A percentile compares a stretch with the other conserved stretches of the same genome.
Conservation (phyloP, 92 coral and sea anemone genomes). For the Zoanthus gigantus region DNA sequence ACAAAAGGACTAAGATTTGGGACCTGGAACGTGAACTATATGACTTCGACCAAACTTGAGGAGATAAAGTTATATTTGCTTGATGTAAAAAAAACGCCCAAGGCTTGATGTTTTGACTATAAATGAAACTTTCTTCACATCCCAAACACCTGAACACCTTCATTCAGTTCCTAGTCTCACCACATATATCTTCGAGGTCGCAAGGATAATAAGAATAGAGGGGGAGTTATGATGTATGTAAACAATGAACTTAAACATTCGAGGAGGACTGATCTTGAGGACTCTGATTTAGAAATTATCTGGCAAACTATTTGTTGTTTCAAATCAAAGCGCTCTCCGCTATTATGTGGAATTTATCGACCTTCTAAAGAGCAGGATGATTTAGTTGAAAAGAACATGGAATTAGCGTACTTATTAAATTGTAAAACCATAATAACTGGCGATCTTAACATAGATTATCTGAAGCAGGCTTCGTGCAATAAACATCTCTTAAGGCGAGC, state of each 20-base stretch:
- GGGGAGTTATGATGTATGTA: neutral
- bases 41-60: neutral
- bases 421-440: neutral
- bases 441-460: neutral
- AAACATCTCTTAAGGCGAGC: neutral
- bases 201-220: neutral
- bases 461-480: neutral
- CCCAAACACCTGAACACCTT: neutral
- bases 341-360: neutral
- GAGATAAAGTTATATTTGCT: neutral
- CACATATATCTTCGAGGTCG: neutral
- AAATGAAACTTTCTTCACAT: conserved; percentile 27
- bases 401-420: neutral
- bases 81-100: neutral
- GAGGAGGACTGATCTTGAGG: neutral
- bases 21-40: neutral
- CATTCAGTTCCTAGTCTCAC: conserved; percentile 1
- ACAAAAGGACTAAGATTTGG: neutral
- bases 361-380: neutral
- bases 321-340: neutral
- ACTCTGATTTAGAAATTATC: neutral
- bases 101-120: neutral
- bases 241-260: neutral
- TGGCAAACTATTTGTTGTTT: neutral
- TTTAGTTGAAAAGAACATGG: neutral